Percentiles rank a stretch among this genome's conserved stretches.
Conservation (phyloP, 2,113 vertebrate species). For the Lampris megalopsis region DNA sequence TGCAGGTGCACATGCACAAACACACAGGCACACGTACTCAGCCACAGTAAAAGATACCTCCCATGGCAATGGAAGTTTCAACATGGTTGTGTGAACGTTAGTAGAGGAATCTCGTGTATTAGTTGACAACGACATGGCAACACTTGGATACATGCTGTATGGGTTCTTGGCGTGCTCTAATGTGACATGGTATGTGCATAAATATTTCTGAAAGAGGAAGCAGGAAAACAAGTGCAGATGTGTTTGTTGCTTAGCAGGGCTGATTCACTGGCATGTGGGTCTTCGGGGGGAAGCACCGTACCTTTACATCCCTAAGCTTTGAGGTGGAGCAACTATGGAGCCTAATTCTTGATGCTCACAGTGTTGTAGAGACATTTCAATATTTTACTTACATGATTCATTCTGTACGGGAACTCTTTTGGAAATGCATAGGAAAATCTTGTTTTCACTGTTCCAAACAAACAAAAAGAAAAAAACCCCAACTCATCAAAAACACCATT, state of each 20-base stretch:
- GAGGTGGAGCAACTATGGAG: no score
- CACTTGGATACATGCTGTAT: slow-evolving; percentile 33
- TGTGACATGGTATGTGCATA: slow-evolving; percentile 29
- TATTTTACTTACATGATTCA: slow-evolving; percentile 96
- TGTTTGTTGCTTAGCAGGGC: neutral
- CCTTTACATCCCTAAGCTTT: neutral
- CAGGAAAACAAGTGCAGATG: slow-evolving; percentile 16
- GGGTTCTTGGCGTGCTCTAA: slow-evolving; percentile 38
- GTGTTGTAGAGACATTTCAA: neutral
- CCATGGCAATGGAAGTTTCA: slow-evolving; percentile 54
- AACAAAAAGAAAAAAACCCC: slow-evolving; percentile 49
- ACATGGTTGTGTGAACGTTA: slow-evolving; percentile 56
- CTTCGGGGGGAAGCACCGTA: no score
- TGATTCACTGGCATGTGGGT: neutral
- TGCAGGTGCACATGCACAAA: neutral
- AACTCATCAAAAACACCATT: neutral
- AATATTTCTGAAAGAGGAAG: slow-evolving; percentile 49
- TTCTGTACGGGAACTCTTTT: slow-evolving; percentile 99
- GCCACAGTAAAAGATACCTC: slow-evolving; percentile 10
- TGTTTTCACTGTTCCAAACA: slow-evolving; percentile 91
- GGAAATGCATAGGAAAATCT: slow-evolving; percentile 99
- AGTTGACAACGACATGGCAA: slow-evolving; percentile 33
- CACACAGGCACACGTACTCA: neutral
- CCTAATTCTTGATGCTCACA: neutral
- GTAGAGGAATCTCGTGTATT: slow-evolving; percentile 61